Base-by-base conservation (phyloP, 2,888 invertebrate genomes). In the Escarpia spicata region DNA sequence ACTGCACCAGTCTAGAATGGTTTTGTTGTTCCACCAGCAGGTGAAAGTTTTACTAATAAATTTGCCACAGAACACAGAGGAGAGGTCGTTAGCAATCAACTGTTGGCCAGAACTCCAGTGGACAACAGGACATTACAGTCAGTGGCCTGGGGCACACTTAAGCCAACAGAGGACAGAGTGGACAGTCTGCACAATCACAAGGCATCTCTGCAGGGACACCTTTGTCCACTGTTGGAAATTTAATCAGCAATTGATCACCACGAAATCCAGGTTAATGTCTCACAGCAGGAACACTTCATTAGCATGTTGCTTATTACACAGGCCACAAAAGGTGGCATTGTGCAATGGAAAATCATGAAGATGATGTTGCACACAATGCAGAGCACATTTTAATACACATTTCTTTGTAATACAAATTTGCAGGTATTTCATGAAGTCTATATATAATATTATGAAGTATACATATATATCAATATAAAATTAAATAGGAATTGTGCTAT, bases 391-490 rank as follows among this genome's bases (percentile, higher is more conserved):
- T 15, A 43, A 91, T n/a, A 26, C n/a, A 31, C n/a, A 44, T 91
- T 43, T 91, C 19, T 91, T 26, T 8, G 26, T 4, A 31, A 2
- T 15, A 91, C 37, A 43, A 43, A 37, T 31, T 3, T 91, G 19
- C 91, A 37, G n/a, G 44, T 6, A 44, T 44, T 43, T 44, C 43
- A 26, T 91, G 44, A 91, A 91, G 44, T 31, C 26, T 15, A 91
- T 91, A 91, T 31, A 43, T 91, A n/a, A n/a, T n/a, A n/a, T n/a
- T n/a, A n/a, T n/a, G n/a, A n/a, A n/a, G n/a, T n/a, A n/a, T n/a
- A n/a, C n/a, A 91, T 43, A 91, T 91, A 91, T 91, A n/a, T 91
- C 0, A n/a, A n/a, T 91, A 2, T 12, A 91, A 91, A 91, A 37
- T 15, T 19, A 91, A 19, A 12, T 44, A 19, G 45, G 75, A 75